Evolutionary conservation across 2,797 vertebrate genomes (phyloP), one percentile per base, ranked within the genome.

Genomic region (Hozukius guyotensis): DNA sequence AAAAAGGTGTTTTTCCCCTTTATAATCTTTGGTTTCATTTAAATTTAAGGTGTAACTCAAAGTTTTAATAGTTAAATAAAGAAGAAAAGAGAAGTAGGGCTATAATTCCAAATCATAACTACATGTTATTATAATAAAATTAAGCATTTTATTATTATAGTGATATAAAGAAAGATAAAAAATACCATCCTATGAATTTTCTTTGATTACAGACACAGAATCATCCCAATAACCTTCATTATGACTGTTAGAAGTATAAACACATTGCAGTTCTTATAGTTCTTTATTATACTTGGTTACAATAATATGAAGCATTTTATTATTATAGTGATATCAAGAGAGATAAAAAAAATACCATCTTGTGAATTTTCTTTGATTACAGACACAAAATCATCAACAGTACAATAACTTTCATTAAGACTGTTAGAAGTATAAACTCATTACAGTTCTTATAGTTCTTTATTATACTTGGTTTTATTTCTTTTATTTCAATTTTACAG

Each of bases 11-110:
- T 84, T 85, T 63, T 29, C 24, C 42, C 56, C 10, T 46, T 4
- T 3, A 16, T 81, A 56, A 32, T 64, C 60, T 77, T 60, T 70
- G 62, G 34, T 79, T 77, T 81, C 9, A 68, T 61, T 67, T 29
- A n/a, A 70, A 78, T 67, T 20, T 55, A 22, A 46, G 4, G 9
- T 32, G n/a, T 71, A 64, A 56, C 10, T 32, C 60, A 12, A 62
- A 22, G 5, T 69, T 64, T 49, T 1, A 0, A 70, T 8, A 38
- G 2, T 11, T 29, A 18, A 68, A 77, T 11, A 8, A 22, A 8
- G 24, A 2, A 12, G 0, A n/a, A 36, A 55, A 34, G 22, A 18
- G 14, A 46, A n/a, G n/a, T n/a, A n/a, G n/a, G n/a, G n/a, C 13
- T 31, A 11, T 10, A 18, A 4, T 72, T 9, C 34, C 3, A 20